Evolutionary conservation across 2,888 invertebrate genomes (phyloP).

Genomic region (Heterodera filipjevi): DNA sequence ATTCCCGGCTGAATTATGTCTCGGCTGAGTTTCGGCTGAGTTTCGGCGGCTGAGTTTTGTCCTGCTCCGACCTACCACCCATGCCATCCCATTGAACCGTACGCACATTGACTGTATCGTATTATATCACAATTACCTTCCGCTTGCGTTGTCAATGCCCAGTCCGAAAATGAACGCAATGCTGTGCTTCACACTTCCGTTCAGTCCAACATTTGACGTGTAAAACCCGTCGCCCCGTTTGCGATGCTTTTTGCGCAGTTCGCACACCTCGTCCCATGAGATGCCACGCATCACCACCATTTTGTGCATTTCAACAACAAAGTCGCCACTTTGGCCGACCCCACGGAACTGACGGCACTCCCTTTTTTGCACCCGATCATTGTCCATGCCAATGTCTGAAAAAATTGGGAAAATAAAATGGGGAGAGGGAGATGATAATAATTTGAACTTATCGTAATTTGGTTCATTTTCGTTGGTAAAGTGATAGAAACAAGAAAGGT

Average conservation of each 20-base stretch:
- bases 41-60: no score
- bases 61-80: no score
- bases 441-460: no score
- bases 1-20: no score
- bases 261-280: slow-evolving; percentile 81
- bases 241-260: slow-evolving; percentile 75
- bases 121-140: no score
- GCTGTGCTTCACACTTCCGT: slow-evolving; percentile 68
- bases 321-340: slow-evolving; percentile 75
- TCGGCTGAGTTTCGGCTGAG: no score
- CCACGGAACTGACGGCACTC: slow-evolving; percentile 82
- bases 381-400: slow-evolving; percentile 80
- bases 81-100: no score
- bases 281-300: slow-evolving; percentile 90
- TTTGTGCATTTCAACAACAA: slow-evolving; percentile 82
- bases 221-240: slow-evolving; percentile 50
- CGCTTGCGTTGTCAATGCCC: slow-evolving; percentile 59
- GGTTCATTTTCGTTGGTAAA: no score
- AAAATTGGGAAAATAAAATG: no score
- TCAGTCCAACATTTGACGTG: slow-evolving; percentile 37
- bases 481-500: no score
- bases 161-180: slow-evolving; percentile 82
- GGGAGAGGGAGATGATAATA: no score
- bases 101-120: no score
- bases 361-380: slow-evolving; percentile 85